Percentiles rank a stretch among this genome's conserved stretches.
phyloP scores from a whole-genome alignment of 2,113 vertebrate genomes.

The Phalacrocorax brasilianus region DNA sequence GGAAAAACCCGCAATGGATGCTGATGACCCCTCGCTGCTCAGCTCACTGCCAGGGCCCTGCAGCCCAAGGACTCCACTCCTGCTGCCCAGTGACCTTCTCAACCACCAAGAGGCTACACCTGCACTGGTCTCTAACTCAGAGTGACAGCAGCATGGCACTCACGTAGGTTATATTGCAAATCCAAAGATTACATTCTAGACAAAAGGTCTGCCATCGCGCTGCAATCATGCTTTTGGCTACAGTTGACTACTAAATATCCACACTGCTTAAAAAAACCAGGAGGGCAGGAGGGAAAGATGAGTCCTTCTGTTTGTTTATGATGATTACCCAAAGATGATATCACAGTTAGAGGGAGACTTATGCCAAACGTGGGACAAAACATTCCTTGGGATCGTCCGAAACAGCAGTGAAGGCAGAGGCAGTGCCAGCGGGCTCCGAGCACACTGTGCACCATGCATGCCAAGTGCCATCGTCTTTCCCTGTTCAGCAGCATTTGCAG shows the following conservation, averaged over 20 bases:
- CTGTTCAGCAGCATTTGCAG: background rate
- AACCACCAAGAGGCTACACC: background rate
- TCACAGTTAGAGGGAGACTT: background rate
- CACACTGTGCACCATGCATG: background rate
- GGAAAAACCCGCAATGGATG: background rate
- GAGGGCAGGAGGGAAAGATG: background rate
- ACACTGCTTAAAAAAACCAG: background rate
- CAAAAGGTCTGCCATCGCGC: background rate
- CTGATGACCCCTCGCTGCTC: background rate
- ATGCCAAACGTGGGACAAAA: background rate
- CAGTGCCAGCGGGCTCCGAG: background rate
- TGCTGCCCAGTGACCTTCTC: background rate
- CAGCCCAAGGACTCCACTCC: background rate
- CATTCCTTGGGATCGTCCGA: background rate
- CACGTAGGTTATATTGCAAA: fast-evolving
- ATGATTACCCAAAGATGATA: background rate
- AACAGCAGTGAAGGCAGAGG: background rate
- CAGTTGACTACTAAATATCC: background rate
- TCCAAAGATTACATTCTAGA: background rate
- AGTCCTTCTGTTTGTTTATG: background rate
- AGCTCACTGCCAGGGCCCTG: background rate
- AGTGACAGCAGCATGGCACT: fast-evolving
- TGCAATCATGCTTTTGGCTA: background rate
- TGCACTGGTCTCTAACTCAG: background rate
- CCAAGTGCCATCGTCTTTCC: background rate